Evolutionary conservation across 2,888 invertebrate species (phyloP), one percentile per base, ranked within the genome.

Genomic region (Pandemis corylana): DNA sequence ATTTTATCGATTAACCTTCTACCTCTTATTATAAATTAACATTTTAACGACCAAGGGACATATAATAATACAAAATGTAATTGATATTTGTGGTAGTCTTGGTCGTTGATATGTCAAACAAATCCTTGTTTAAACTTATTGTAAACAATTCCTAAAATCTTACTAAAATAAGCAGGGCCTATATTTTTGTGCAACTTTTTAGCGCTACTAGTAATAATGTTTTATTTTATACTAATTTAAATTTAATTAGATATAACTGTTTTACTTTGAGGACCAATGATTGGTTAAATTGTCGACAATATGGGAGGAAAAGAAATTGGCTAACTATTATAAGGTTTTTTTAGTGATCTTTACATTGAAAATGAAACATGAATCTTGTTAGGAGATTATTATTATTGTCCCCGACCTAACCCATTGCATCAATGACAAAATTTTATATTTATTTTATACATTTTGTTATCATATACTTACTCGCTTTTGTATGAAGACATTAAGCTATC

Each of bases 261-360:
- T 75, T 76, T 68, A 59, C 7, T 75, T 74, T 74, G 76, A 75
- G 76, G 76, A 76, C 76, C 76, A 76, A 76, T 28, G 28, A 10
- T 59, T 59, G 59, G 28, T 59, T 59, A 59, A 59, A 28, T 12
- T 59, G 7, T 59, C 10, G 28, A 56, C 12, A 28, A 59, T 59
- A 28, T 59, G 12, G 10, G 2, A n/a, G 59, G 12, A 59, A 59
- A 59, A 15, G 9, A 15, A 20, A 3, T 20, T 59, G 20, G 28
- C 28, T 28, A 9, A 5, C 59, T 59, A 20, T 12, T 28, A 12
- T 56, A 28, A 12, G 20, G 59, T 59, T 59, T 28, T 28, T 28
- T 12, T 28, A 10, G 1, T 59, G 12, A 10, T 59, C 5, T 59
- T 59, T 28, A n/a, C 3, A 28, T 4, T 59, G 28, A 4, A 12